Evolutionary conservation across 2,888 invertebrate species (phyloP).

Genomic region (Hirudinaria manillensis): DNA sequence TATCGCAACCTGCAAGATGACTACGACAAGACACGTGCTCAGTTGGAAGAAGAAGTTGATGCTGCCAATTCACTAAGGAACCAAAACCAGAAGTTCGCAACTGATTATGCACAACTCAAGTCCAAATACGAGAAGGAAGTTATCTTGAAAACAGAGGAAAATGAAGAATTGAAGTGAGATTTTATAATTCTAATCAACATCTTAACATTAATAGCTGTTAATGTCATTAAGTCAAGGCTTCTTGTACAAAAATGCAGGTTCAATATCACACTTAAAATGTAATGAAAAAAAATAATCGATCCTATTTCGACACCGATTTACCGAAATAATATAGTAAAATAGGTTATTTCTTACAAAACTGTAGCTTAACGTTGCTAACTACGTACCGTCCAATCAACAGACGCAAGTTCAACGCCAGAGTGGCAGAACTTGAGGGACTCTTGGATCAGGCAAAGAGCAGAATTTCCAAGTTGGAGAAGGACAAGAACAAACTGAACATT

Average conservation of each 20-base stretch:
- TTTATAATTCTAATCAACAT: neutral
- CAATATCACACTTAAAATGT: too few relatives aligned
- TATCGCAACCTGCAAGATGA: conserved; percentile 50
- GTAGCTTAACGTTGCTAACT: too few relatives aligned
- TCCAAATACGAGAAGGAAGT: conserved; percentile 92
- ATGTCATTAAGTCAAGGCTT: too few relatives aligned
- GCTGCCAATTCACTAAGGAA: conserved; percentile 91
- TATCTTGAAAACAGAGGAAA: conserved; percentile 83
- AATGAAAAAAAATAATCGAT: too few relatives aligned
- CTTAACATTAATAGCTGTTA: neutral
- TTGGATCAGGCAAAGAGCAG: conserved; percentile 87
- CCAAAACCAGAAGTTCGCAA: conserved; percentile 84
- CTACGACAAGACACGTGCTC: conserved; percentile 67
- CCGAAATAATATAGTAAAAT: too few relatives aligned
- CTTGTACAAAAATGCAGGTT: too few relatives aligned
- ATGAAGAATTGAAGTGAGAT: conserved; percentile 61
- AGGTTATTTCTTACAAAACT: too few relatives aligned
- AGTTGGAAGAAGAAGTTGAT: conserved; percentile 95
- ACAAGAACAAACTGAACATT: conserved; percentile 91
- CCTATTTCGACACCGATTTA: too few relatives aligned
- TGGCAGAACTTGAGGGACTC: conserved; percentile 85
- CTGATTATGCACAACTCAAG: conserved; percentile 83
- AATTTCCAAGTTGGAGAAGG: conserved; percentile 85
- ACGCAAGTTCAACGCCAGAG: conserved; percentile 48
- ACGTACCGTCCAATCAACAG: neutral